Base-by-base conservation (phyloP, 2,797 vertebrate genomes). In the Cuniculus paca region DNA sequence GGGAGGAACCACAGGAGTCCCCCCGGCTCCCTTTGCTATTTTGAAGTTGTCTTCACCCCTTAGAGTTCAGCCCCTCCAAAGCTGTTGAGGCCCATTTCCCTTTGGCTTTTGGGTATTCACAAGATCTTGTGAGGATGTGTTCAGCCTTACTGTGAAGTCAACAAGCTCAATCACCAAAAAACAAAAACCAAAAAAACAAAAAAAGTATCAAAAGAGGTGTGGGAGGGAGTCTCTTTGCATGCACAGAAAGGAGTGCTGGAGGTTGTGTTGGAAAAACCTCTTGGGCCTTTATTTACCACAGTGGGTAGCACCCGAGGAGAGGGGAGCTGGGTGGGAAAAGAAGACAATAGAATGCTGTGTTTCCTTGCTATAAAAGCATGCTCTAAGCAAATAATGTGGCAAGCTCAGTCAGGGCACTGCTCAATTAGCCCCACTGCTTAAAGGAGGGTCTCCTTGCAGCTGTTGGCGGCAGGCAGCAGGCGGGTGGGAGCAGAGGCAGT, bases 321-420 rank as follows among this genome's bases (percentile, higher is more conserved):
- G 78, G 68, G 20, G 60, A 34, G 54, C 52, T 0, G 22, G 58
- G 88, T 65, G 92, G 79, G 92, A 91, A 91, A 93, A 75, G 78
- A 90, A 77, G 88, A 97, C 97, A 98, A 98, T 98, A 97, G 97
- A 88, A 80, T 54, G 93, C 98, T 97, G 97, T 97, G 86, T 97
- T 98, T 93, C 95, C 95, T 97, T 95, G 97, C 70, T 97, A 78
- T 63, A 96, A 97, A 98, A 97, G 97, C 94, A 48, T 1, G 36
- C 68, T 97, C 82, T 45, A 97, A 97, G 88, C 89, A 97, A 98
- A 85, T 42, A 97, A 81, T 63, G n/a, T 92, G 96, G 98, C 95
- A 94, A 96, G 96, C 94, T 95, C 87, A 90, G 91, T 95, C 95
- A 93, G 95, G 84, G 87, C 52, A 74, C 90, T 63, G 87, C 83